Conservation (phyloP, 2,888 invertebrate species). For the Rhimphoctona megacephalus region DNA sequence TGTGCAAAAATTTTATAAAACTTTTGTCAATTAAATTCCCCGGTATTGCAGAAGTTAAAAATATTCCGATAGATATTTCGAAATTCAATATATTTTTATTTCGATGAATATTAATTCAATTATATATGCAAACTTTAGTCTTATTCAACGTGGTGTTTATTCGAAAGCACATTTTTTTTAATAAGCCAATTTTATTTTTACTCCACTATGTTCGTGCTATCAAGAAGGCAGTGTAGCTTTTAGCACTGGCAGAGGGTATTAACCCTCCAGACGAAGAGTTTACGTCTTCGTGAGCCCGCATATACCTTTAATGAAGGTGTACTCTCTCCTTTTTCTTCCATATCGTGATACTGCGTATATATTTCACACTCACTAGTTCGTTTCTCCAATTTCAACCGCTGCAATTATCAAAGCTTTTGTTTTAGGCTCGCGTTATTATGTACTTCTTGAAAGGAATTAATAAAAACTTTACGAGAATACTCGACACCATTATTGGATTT, state of each 20-base stretch:
- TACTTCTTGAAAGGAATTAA: neutral
- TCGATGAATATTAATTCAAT: constrained; percentile 13
- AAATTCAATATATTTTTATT: neutral
- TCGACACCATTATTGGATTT: neutral
- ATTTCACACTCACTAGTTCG: neutral
- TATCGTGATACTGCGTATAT: neutral
- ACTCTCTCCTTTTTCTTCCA: neutral
- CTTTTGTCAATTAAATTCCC: neutral
- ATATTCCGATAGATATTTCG: neutral
- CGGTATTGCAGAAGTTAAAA: neutral
- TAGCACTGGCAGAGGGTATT: constrained; percentile 31
- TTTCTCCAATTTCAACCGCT: constrained; percentile 18
- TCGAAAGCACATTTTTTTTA: constrained; percentile 1
- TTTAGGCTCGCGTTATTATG: neutral
- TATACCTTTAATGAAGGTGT: constrained; percentile 4
- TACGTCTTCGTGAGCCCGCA: constrained; percentile 5
- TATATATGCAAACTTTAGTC: neutral
- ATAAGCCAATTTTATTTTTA: neutral
- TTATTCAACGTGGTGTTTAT: neutral
- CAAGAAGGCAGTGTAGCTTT: constrained; percentile 44
- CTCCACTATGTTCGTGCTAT: constrained; percentile 28
- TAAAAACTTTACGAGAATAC: neutral
- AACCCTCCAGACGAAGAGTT: constrained; percentile 20
- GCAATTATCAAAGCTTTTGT: constrained; percentile 6
- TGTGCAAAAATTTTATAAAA: neutral